phyloP scores from a whole-genome alignment of 2,113 vertebrate species.

The Embiotoca jacksoni region DNA sequence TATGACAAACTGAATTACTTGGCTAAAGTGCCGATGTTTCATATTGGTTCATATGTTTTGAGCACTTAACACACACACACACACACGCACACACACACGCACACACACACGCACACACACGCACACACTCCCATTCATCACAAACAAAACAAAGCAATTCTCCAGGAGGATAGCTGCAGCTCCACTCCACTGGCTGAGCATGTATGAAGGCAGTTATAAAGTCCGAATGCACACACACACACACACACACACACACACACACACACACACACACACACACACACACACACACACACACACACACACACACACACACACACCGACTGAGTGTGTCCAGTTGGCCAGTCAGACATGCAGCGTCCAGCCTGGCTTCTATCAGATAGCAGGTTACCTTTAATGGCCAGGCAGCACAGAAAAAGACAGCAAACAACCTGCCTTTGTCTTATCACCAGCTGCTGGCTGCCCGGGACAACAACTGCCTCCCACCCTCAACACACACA shows the following conservation, averaged over 20 bases:
- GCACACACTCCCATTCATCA: neutral
- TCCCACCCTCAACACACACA: conserved; percentile 10
- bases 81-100: neutral
- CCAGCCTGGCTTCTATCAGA: conserved; percentile 64
- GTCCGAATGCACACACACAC: conserved; percentile 12
- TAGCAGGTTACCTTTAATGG: conserved; percentile 67
- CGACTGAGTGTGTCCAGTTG: conserved; percentile 3
- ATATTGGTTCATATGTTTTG: conserved; percentile 1
- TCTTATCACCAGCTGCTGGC: conserved; percentile 63
- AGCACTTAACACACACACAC: neutral
- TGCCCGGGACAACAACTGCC: conserved; percentile 20
- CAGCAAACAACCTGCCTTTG: conserved; percentile 70
- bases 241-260: conserved; percentile 1
- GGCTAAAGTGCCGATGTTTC: conserved; percentile 19
- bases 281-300: neutral
- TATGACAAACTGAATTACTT: conserved; percentile 5
- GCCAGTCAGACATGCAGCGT: conserved; percentile 33
- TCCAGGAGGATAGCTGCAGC: conserved; percentile 31
- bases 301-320: conserved; percentile 16
- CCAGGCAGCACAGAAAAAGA: conserved; percentile 48
- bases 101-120: neutral
- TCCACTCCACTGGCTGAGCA: conserved; percentile 33
- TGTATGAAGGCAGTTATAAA: conserved; percentile 30
- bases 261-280: conserved; percentile 6
- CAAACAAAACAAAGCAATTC: conserved; percentile 52